Base-by-base conservation (phyloP, 2,113 vertebrate genomes). In the Tenebrosternarchus preto region DNA sequence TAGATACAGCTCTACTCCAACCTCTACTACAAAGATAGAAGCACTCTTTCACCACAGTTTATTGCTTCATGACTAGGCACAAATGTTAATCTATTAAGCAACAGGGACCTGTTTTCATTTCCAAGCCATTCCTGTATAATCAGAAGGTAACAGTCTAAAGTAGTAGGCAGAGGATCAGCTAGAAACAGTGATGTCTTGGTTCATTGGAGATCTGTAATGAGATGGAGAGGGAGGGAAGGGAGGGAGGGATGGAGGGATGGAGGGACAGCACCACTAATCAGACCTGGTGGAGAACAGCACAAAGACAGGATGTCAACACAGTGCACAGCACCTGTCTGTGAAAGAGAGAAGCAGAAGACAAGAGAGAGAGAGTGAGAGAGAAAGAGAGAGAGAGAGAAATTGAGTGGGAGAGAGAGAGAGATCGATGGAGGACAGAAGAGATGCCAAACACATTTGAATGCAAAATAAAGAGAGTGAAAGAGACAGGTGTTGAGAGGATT, bases 21-120 rank as follows among this genome's bases (percentile, higher is more conserved):
- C 43, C 43, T 15, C 57, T 39, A 36, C 53, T 61, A 68, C 16
- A 7, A 17, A 53, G 27, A 69, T 20, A 22, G 56, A 69, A 68
- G n/a, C 36, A 46, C 60, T 69, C 55, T 79, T 33, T 27, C 24
- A 67, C 25, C 59, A 59, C 43, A 68, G 74, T 73, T 73, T 78
- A 82, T 59, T 77, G 56, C 73, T 57, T 72, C 2, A 0, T 5
- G 57, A 20, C 2, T 17, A 16, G 57, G 27, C n/a, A 66, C 71
- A 46, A 83, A 63, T 83, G 50, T 70, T 79, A 55, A 79, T 70
- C 61, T 64, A 75, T 29, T n/a, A 24, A 19, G 50, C 46, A 31
- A 4, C 69, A 73, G 43, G 27, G 8, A 4, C 50, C 63, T 50
- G 20, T 19, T 56, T 43, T 63, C 46, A 46, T n/a, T 22, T n/a